Evolutionary conservation across 1,140 invertebrate genomes (phyloP), one percentile per base, ranked within the genome.

Genomic region (Brachionus paranguensis): DNA sequence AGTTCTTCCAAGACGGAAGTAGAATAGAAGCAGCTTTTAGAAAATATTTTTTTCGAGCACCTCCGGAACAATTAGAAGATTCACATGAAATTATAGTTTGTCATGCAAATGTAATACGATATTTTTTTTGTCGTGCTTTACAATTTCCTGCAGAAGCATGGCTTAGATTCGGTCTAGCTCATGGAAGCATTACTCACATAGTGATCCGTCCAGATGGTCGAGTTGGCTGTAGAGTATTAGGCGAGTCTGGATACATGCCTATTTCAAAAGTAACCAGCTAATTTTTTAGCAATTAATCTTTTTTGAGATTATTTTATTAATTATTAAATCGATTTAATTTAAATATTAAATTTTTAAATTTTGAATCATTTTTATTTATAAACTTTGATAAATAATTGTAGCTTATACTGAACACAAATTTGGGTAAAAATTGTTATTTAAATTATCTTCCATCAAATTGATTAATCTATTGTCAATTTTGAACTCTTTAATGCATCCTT

Each of bases 31-130:
- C 96, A 5, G 97, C 94, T 6, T 99, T 98, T 89, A 91, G 96
- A 68, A 93, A 94, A 86, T 96, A 97, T 90, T 94, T 99, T 88
- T 93, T 99, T 89, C 91, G 98, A 83, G 96, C 97, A 20, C 90
- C 92, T 72, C 91, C 93, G 1, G 89, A 91, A 4, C 95, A 99
- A 89, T 91, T 92, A 68, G 90, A 93, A 84, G 95, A 98, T 88
- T 92, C 92, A 6, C 96, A 95, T 88, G 97, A 97, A 68, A 88
- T 99, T 37, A 91, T 99, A 64, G 96, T 99, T 5, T 99, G 96
- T 85, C 97, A 99, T 90, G 96, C 95, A 12, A 99, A 99, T 90
- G 96, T 99, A 11, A 99, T 99, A 86, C 91, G 97, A 84, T 99
- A 97, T 90, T 97, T 99, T 90, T 93, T 97, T 17, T 99, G 96